These are phyloP conservation scores for Metalampra italica DNA, from an alignment of 2,888 invertebrate species.

Conservation along the genomic window DNA sequence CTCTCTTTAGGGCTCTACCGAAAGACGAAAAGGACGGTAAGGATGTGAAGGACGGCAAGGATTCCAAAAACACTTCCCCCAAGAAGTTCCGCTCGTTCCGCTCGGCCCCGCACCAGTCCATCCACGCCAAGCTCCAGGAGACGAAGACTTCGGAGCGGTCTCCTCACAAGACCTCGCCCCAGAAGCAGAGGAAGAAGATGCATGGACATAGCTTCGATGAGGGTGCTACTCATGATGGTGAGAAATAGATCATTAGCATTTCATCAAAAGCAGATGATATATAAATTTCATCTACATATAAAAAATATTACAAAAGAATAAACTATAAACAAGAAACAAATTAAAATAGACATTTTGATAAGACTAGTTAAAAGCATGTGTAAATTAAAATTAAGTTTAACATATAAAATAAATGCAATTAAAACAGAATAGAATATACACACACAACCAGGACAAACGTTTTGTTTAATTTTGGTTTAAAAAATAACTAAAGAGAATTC, in stretches of 20 bases:
- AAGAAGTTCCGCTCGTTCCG: constrained; percentile 81
- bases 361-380: no score
- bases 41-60: constrained; percentile 89
- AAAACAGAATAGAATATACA: no score
- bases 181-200: constrained; percentile 77
- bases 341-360: no score
- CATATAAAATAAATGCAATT: no score
- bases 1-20: constrained; percentile 82
- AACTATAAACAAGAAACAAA: no score
- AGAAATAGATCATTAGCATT: constrained; percentile 5
- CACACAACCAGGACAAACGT: no score
- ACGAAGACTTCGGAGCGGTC: constrained; percentile 80
- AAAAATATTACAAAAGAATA: no score
- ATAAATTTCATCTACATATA: no score
- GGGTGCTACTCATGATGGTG: constrained; percentile 71
- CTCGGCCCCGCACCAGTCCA: constrained; percentile 77
- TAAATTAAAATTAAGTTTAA: no score
- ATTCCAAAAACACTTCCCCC: constrained; percentile 85
- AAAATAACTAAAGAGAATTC: no score
- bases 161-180: constrained; percentile 79
- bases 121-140: constrained; percentile 79
- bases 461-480: no score
- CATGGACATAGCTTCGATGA: constrained; percentile 73
- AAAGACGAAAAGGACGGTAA: constrained; percentile 93
- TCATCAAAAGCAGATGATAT: no score